Percentiles rank a stretch among this genome's conserved stretches.
These are phyloP conservation scores for Pangasius sanitwongsei DNA, from an alignment of 2,797 vertebrate genomes.

Conservation along the genomic window DNA sequence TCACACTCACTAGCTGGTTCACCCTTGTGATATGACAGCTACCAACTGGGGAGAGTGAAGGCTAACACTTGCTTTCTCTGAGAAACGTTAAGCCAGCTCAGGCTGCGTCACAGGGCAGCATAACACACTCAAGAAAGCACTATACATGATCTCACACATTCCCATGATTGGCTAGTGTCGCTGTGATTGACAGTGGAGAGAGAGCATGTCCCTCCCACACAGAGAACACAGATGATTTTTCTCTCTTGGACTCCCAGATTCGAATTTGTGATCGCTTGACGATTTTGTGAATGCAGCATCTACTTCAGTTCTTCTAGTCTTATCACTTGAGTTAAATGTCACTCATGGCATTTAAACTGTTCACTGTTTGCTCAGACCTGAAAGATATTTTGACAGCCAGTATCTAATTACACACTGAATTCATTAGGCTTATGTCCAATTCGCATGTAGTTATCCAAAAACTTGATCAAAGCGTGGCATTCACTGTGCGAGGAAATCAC, in stretches of 20 bases:
- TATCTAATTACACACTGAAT: no score
- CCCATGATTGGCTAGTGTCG: not conserved
- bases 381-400: not conserved
- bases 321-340: not conserved
- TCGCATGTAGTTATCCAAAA: not conserved
- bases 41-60: not conserved
- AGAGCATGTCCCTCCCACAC: not conserved
- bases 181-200: not conserved
- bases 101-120: not conserved
- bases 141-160: not conserved
- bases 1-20: not conserved
- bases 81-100: not conserved
- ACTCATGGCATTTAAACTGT: not conserved
- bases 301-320: not conserved
- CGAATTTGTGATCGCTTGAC: not conserved
- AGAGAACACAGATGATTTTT: not conserved
- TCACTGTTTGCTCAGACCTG: not conserved
- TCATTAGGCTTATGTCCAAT: not conserved
- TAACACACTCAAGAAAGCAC: not conserved
- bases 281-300: not conserved
- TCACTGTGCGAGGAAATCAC: not conserved
- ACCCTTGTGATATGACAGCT: not conserved
- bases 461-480: not conserved
- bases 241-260: not conserved
- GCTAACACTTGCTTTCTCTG: not conserved